Evolutionary conservation across 2,888 invertebrate genomes (phyloP).

Genomic region (Ctena decussata): DNA sequence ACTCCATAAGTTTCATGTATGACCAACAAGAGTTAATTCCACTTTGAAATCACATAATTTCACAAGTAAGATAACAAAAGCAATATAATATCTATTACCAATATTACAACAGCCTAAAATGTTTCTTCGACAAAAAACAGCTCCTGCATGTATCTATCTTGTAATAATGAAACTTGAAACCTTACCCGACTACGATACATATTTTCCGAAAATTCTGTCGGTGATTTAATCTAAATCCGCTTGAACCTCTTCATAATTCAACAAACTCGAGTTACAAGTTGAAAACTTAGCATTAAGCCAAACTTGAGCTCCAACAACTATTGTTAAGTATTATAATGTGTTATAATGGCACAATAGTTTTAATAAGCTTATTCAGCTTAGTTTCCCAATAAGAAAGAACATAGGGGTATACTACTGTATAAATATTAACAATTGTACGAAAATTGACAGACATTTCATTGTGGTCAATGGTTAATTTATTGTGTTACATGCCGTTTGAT

Average conservation of each 20-base stretch:
- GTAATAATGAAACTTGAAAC: background rate
- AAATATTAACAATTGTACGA: constrained; percentile 11
- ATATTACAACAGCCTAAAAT: too few species aligned
- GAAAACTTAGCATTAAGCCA: background rate
- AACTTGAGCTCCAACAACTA: background rate
- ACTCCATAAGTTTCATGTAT: too few species aligned
- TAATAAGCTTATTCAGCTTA: constrained; percentile 5
- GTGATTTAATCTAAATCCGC: constrained; percentile 3
- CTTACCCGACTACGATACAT: constrained; percentile 1
- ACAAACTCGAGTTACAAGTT: background rate
- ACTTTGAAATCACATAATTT: too few species aligned
- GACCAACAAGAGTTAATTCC: too few species aligned
- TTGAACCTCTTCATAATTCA: background rate
- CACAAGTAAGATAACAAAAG: too few species aligned
- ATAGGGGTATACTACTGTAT: background rate
- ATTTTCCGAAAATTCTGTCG: background rate
- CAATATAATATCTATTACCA: too few species aligned
- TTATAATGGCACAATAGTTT: background rate
- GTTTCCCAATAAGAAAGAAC: background rate
- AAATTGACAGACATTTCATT: constrained; percentile 7
- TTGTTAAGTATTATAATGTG: constrained; percentile 2
- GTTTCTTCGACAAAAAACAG: background rate
- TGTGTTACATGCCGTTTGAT: background rate
- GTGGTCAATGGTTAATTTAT: background rate
- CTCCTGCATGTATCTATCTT: background rate